Evolutionary conservation across 2,113 vertebrate species (phyloP), one percentile per base, ranked within the genome.

Genomic region (Antechinus stuartii): DNA sequence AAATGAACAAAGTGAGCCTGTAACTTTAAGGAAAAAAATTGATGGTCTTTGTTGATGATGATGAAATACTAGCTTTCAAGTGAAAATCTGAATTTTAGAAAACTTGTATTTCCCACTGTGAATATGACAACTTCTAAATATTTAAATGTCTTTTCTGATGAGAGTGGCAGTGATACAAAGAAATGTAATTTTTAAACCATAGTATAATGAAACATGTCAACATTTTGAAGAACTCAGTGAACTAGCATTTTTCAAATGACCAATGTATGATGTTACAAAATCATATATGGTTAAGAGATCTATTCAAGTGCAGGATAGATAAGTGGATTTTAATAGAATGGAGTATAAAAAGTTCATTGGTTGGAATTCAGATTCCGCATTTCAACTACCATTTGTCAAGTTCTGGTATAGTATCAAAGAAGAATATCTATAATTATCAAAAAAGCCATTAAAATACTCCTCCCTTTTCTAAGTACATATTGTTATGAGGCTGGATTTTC

Each of bases 21-120:
- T 16, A 16, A 91, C 52, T 89, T 90, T 52, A 76, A 94, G 52
- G 92, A 92, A 68, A 92, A 57, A 19, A 89, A 56, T 30, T 56
- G 35, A 90, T 14, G 53, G 2, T 26, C 90, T 84, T 19, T 94
- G 30, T 42, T 84, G 68, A n/a, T 19, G 8, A 23, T 90, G 46
- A 92, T 94, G 92, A 97, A 96, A 93, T 91, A 90, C 68, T 14
- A 95, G 30, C 47, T 95, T 49, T 96, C 47, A 92, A 95, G 96
- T 89, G 92, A 94, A 91, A 94, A 91, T 84, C 10, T 92, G 19
- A 76, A 76, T 68, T 94, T 94, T 95, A 54, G 26, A 94, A 93
- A 94, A 49, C 42, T 35, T 96, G 90, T 46, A 55, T 56, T 35
- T 90, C 47, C 8, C 27, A 49, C 27, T 24, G 49, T 93, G 30